phyloP scores from a whole-genome alignment of 2,797 vertebrate species.

The Phataginus tricuspis region DNA sequence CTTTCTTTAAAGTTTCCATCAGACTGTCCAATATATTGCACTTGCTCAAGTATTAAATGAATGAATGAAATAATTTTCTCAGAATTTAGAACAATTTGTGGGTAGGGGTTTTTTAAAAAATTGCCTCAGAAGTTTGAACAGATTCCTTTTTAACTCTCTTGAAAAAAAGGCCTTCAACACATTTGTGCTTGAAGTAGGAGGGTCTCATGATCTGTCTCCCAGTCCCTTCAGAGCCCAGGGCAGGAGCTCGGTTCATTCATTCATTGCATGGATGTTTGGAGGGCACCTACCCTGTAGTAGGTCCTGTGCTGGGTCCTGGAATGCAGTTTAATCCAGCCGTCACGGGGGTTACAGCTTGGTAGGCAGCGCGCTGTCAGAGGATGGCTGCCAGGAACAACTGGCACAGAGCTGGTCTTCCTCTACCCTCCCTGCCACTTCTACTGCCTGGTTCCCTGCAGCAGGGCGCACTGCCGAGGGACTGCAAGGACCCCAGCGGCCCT shows the following conservation, averaged over 20 bases:
- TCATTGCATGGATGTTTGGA: not conserved
- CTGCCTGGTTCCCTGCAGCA: not conserved
- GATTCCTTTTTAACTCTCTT: not conserved
- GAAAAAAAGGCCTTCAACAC: not conserved
- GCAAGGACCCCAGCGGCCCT: not conserved
- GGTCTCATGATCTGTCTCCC: not conserved
- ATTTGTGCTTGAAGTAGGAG: not conserved
- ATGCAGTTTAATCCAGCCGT: not conserved
- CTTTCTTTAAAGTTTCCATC: not conserved
- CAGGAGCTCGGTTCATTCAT: not conserved
- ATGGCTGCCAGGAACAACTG: not conserved
- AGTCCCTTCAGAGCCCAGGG: not conserved
- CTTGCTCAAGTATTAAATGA: slow-evolving; percentile 1
- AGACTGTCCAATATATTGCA: not conserved
- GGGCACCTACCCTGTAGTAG: not conserved
- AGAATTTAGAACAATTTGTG: not conserved
- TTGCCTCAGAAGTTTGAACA: not conserved
- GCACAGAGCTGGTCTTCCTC: not conserved
- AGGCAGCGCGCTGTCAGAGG: not conserved
- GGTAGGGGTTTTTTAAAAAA: not conserved
- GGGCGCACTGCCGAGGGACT: not conserved
- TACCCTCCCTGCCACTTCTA: not conserved
- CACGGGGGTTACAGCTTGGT: not conserved
- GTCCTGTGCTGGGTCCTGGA: not conserved
- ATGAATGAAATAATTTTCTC: not conserved